Evolutionary conservation across 2,113 vertebrate genomes (phyloP).

Genomic region (Sclerurus mexicanus): DNA sequence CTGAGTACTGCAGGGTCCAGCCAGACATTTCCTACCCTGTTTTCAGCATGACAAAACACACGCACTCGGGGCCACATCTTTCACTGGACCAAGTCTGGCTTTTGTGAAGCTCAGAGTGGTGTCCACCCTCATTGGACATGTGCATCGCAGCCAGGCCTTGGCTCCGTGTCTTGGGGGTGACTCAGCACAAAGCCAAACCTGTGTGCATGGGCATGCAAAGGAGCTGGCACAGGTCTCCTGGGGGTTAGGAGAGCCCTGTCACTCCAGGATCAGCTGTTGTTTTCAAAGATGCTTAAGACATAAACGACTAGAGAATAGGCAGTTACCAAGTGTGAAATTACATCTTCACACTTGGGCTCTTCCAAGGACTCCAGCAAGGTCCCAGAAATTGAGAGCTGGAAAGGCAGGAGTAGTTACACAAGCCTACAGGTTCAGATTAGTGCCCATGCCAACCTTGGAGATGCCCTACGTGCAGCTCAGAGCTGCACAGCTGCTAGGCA

Average conservation of each 20-base stretch:
- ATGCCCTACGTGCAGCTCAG: neutral
- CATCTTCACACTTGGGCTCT: neutral
- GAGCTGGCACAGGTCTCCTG: neutral
- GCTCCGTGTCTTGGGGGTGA: neutral
- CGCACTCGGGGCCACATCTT: neutral
- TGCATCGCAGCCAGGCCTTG: rapidly evolving
- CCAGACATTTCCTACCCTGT: neutral
- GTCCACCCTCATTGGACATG: neutral
- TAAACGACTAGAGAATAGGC: neutral
- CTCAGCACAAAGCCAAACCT: too few relatives aligned
- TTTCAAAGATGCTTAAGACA: neutral
- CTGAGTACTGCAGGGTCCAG: rapidly evolving
- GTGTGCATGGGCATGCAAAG: rapidly evolving
- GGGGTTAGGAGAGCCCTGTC: neutral
- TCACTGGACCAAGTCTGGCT: neutral
- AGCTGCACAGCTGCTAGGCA: neutral
- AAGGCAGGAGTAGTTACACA: neutral
- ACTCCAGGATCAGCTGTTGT: conserved; percentile 2
- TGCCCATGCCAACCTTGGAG: rapidly evolving
- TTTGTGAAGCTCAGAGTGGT: neutral
- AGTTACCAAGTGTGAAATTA: neutral
- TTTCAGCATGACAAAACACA: neutral
- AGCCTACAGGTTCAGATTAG: neutral
- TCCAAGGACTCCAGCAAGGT: neutral
- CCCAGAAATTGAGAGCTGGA: neutral